These are phyloP conservation scores for Falco punctatus DNA, from an alignment of 2,113 vertebrate genomes.

Conservation along the genomic window DNA sequence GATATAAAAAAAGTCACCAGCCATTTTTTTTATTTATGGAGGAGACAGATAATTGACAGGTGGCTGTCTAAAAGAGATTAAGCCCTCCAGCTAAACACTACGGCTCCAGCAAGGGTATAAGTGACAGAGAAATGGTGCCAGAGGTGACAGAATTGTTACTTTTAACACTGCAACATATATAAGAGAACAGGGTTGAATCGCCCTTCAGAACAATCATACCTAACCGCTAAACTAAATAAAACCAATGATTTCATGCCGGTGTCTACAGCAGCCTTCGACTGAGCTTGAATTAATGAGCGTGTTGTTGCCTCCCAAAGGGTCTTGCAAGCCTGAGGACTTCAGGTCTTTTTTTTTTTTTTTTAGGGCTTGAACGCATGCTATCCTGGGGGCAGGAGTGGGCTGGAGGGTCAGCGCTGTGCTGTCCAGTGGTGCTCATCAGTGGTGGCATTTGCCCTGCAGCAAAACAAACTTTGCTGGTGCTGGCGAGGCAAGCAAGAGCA, in stretches of 20 bases:
- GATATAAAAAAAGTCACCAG: neutral
- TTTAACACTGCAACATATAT: neutral
- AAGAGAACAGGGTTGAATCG: constrained; percentile 6
- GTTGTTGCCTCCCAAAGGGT: neutral
- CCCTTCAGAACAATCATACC: constrained; percentile 5
- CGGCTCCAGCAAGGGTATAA: neutral
- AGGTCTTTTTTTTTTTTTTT: neutral
- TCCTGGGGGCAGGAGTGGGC: neutral
- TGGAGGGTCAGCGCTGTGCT: neutral
- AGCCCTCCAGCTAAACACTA: constrained; percentile 38
- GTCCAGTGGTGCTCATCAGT: neutral
- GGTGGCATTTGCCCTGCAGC: neutral
- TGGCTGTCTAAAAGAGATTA: constrained; percentile 56
- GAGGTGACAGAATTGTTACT: constrained; percentile 63
- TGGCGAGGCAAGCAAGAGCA: neutral
- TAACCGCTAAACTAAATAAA: constrained; percentile 20
- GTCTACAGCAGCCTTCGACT: neutral
- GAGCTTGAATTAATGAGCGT: neutral
- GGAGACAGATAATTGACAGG: constrained; percentile 22
- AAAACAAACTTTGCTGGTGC: neutral
- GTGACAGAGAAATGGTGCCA: neutral
- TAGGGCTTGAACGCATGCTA: neutral
- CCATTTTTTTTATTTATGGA: neutral
- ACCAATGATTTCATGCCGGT: neutral
- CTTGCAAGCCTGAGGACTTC: neutral